A percentile compares a stretch with the other conserved stretches of the same genome.
Conservation (phyloP, 2,888 invertebrate species). For the Phortica okadai region DNA sequence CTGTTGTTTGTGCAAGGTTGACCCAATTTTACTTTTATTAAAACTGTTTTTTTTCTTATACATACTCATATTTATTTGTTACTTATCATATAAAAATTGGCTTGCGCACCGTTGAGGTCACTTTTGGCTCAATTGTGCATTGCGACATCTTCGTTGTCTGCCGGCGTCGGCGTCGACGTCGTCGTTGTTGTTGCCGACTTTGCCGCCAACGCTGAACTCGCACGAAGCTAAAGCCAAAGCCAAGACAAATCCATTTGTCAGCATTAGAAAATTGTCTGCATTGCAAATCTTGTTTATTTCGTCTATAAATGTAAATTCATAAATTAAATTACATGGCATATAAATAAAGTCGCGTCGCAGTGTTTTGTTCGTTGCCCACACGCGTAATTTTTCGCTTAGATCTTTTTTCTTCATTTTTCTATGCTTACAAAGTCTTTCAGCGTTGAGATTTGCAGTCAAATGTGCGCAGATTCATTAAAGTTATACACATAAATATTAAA, state of each 20-base stretch:
- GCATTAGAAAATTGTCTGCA: constrained; percentile 63
- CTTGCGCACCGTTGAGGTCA: background rate
- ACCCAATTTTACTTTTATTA: constrained; percentile 8
- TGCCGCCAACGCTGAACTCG: constrained; percentile 2
- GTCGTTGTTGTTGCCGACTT: background rate
- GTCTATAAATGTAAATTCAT: constrained; percentile 48
- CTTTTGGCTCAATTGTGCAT: background rate
- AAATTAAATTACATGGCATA: constrained; percentile 69
- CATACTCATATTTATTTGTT: background rate
- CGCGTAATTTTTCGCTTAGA: background rate
- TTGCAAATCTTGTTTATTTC: constrained; percentile 20
- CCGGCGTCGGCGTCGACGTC: background rate
- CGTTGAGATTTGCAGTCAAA: too few species aligned
- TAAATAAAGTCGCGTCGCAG: constrained; percentile 21
- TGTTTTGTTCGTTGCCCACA: constrained; percentile 16
- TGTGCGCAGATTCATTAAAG: background rate
- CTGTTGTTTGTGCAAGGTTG: background rate
- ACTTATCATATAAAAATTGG: background rate
- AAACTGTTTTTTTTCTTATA: background rate
- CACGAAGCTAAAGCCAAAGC: too few species aligned
- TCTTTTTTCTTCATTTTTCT: too few species aligned
- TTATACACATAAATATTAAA: background rate
- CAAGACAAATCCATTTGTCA: constrained; percentile 59
- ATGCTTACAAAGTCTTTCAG: background rate
- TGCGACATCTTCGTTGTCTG: background rate